Evolutionary conservation across 2,113 vertebrate genomes (phyloP).

Genomic region (Onychostruthus taczanowskii): DNA sequence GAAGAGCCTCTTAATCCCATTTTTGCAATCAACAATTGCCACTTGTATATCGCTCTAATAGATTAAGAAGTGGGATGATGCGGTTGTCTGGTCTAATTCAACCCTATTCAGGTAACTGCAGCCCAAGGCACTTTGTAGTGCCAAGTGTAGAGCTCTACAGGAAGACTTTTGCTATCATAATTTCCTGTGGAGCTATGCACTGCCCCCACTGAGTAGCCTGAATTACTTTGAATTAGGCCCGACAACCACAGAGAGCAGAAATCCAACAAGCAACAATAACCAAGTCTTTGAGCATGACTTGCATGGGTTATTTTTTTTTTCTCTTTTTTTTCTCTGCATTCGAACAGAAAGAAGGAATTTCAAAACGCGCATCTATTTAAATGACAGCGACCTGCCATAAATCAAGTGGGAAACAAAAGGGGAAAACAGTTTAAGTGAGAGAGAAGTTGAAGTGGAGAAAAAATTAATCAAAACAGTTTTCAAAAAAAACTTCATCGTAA

Average conservation of each 20-base stretch:
- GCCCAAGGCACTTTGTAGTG: slow-evolving; percentile 92
- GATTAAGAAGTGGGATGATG: slow-evolving; percentile 97
- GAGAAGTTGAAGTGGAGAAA: slow-evolving; percentile 71
- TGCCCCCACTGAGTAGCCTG: slow-evolving; percentile 86
- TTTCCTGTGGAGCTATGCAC: slow-evolving; percentile 94
- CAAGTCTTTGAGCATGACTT: slow-evolving; percentile 91
- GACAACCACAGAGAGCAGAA: slow-evolving; percentile 98
- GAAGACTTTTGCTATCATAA: slow-evolving; percentile 99
- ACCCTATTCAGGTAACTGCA: slow-evolving; percentile 94
- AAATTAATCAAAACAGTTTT: slow-evolving; percentile 81
- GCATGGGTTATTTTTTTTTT: slow-evolving; percentile 79
- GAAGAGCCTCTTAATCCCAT: slow-evolving; percentile 99
- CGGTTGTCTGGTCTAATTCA: slow-evolving; percentile 99
- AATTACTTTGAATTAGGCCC: slow-evolving; percentile 98
- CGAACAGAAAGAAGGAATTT: slow-evolving; percentile 77
- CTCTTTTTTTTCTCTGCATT: slow-evolving; percentile 37
- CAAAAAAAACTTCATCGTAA: slow-evolving; percentile 76
- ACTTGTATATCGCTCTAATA: slow-evolving; percentile 97
- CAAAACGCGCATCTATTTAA: slow-evolving; percentile 79
- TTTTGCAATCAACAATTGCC: slow-evolving; percentile 99
- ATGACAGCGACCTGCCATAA: slow-evolving; percentile 79
- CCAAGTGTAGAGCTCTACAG: slow-evolving; percentile 92
- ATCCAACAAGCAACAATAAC: slow-evolving; percentile 95
- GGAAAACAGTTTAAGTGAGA: slow-evolving; percentile 73
- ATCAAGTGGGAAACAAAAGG: slow-evolving; percentile 80